Evolutionary conservation across 2,888 invertebrate genomes (phyloP).

Genomic region (Rotaria sp.): DNA sequence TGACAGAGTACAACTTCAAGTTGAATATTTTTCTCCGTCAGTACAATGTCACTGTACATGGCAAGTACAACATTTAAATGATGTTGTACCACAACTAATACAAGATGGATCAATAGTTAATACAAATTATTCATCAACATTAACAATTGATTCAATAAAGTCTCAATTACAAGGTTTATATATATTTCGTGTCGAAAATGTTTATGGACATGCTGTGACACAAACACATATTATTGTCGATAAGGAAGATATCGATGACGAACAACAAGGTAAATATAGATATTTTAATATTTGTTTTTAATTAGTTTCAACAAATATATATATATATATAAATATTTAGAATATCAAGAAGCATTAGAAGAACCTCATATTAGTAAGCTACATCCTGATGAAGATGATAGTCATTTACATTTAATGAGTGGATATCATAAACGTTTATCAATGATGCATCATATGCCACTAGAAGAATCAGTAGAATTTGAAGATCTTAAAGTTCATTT

Average conservation of each 20-base stretch:
- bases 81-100: neutral
- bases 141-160: neutral
- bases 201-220: neutral
- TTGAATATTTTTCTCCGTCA: conserved; percentile 26
- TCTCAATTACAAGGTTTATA: neutral
- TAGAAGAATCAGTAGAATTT: neutral
- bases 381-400: neutral
- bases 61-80: neutral
- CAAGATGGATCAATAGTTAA: neutral
- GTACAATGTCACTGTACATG: conserved; percentile 20
- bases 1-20: neutral
- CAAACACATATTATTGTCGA: neutral
- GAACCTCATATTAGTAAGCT: neutral
- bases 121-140: conserved; percentile 30
- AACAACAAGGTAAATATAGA: neutral
- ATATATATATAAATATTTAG: neutral
- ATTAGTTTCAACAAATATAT: neutral
- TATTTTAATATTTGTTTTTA: neutral
- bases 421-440: neutral
- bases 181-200: conserved; percentile 6
- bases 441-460: neutral
- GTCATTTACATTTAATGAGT: neutral
- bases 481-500: neutral
- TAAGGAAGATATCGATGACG: neutral
- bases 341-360: neutral